A percentile compares a stretch with the other conserved stretches of the same genome.
Conservation (phyloP, 2,113 vertebrate genomes). For the Stigmatopora argus region DNA sequence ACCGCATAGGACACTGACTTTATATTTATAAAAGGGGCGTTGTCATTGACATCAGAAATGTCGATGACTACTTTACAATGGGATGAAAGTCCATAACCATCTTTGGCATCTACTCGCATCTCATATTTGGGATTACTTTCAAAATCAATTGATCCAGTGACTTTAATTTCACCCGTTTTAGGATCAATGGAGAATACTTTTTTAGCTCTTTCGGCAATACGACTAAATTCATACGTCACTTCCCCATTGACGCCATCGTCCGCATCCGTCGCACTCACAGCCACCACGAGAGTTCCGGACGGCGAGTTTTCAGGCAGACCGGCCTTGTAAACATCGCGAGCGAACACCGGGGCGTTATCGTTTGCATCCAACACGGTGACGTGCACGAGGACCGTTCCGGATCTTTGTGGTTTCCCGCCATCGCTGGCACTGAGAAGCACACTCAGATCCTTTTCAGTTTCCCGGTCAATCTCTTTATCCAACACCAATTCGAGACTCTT, state of each 20-base stretch:
- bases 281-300: not conserved
- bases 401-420: slow-evolving; percentile 51
- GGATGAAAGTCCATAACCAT: slow-evolving; percentile 52
- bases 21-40: slow-evolving; percentile 59
- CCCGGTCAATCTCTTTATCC: slow-evolving; percentile 51
- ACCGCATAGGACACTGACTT: slow-evolving; percentile 62
- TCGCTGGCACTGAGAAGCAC: slow-evolving; percentile 53
- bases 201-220: not conserved
- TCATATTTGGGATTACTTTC: slow-evolving; percentile 6
- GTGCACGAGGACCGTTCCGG: slow-evolving; percentile 47
- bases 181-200: not conserved
- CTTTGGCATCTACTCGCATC: slow-evolving; percentile 46
- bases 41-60: slow-evolving; percentile 71
- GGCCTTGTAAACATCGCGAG: slow-evolving; percentile 38
- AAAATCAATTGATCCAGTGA: not conserved
- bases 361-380: slow-evolving; percentile 58
- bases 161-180: not conserved
- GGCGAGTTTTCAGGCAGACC: not conserved
- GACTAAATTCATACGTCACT: not conserved
- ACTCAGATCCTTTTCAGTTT: slow-evolving; percentile 38
- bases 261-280: slow-evolving; percentile 1
- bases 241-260: slow-evolving; percentile 1
- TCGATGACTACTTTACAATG: slow-evolving; percentile 64
- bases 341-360: slow-evolving; percentile 48
- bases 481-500: slow-evolving; percentile 37